phyloP scores from a whole-genome alignment of 2,797 vertebrate species.

The Florisuga fusca region DNA sequence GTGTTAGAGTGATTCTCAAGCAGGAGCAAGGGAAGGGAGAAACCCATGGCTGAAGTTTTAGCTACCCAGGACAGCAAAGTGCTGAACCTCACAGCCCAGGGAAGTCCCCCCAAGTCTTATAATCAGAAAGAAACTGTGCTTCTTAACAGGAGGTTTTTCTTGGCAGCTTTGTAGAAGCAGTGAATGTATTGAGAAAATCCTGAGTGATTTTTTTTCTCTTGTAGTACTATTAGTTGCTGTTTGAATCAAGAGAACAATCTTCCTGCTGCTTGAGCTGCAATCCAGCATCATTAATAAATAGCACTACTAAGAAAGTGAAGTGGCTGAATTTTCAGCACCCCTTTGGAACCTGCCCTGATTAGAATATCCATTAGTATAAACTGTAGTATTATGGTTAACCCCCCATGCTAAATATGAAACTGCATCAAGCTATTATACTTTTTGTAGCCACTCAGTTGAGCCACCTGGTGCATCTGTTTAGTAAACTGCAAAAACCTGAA shows the following conservation, averaged over 20 bases:
- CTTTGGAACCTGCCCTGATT: constrained; percentile 49
- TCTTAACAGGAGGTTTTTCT: background rate
- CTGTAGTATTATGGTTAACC: constrained; percentile 24
- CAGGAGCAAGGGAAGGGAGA: background rate
- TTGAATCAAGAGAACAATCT: background rate
- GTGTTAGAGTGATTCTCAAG: background rate
- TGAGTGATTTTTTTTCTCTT: background rate
- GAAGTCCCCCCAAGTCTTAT: background rate
- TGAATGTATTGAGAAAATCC: background rate
- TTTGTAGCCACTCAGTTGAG: background rate
- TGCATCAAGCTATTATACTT: background rate
- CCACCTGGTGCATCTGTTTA: constrained; percentile 55
- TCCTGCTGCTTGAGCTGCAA: constrained; percentile 26
- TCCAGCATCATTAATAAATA: constrained; percentile 32
- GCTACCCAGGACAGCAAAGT: background rate
- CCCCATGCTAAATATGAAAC: constrained; percentile 9
- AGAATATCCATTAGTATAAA: constrained; percentile 46
- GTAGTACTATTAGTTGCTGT: background rate
- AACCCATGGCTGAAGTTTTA: background rate
- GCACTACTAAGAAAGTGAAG: constrained; percentile 2
- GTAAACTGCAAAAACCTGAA: constrained; percentile 30
- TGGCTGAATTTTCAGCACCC: constrained; percentile 27
- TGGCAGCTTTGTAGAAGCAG: background rate
- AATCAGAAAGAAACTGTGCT: background rate
- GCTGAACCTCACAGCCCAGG: background rate